Evolutionary conservation across 2,888 invertebrate species (phyloP).

Genomic region (Drepana falcataria): DNA sequence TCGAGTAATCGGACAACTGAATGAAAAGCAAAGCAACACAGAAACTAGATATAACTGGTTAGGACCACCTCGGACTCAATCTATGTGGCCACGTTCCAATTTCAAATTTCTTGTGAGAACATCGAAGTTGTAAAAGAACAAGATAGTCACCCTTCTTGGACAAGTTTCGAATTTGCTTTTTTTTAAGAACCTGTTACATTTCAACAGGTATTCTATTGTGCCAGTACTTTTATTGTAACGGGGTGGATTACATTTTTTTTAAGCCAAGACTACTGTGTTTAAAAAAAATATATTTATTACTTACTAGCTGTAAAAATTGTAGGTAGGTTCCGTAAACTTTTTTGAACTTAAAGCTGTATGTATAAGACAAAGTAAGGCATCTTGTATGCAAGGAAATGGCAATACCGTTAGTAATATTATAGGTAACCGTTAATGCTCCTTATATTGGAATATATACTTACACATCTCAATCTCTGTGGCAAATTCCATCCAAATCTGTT

Average conservation of each 20-base stretch:
- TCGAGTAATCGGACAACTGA: conserved; percentile 15
- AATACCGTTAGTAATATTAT: too few species aligned
- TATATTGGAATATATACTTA: too few species aligned
- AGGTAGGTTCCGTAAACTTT: too few species aligned
- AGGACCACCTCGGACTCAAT: conserved; percentile 15
- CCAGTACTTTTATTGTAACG: background rate
- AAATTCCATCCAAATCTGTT: too few species aligned
- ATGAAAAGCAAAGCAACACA: conserved; percentile 16
- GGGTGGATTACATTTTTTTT: background rate
- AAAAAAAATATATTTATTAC: background rate
- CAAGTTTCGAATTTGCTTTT: conserved; percentile 13
- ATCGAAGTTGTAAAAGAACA: conserved; percentile 18
- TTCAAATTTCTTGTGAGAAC: conserved; percentile 18
- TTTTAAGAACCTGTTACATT: conserved; percentile 25
- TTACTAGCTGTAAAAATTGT: too few species aligned
- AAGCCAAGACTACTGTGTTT: background rate
- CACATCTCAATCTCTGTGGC: too few species aligned
- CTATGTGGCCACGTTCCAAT: conserved; percentile 15
- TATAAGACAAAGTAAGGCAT: too few species aligned
- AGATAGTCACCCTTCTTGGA: conserved; percentile 12
- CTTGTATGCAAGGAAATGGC: too few species aligned
- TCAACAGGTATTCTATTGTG: conserved; percentile 18
- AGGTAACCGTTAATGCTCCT: too few species aligned
- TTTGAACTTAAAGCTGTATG: too few species aligned
- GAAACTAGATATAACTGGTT: conserved; percentile 31